Conservation (phyloP, 2,888 invertebrate genomes). For the Linyphia triangularis region DNA sequence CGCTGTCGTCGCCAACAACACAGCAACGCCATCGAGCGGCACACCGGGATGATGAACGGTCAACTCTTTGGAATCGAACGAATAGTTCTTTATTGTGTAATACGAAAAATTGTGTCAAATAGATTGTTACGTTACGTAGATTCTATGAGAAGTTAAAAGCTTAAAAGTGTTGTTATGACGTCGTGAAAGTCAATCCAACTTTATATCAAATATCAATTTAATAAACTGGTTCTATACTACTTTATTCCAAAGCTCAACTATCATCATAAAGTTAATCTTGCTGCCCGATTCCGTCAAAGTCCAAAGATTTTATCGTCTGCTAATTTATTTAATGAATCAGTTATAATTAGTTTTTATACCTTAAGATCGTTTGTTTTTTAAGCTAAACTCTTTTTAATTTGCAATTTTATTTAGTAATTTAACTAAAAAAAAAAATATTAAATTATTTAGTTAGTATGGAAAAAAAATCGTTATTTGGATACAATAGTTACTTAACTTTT, state of each 20-base stretch:
- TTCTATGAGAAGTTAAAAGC: constrained; percentile 61
- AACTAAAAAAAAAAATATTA: too few species aligned
- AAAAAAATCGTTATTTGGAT: too few species aligned
- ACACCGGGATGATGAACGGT: constrained; percentile 70
- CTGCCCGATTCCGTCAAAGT: neutral
- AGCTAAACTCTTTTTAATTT: too few species aligned
- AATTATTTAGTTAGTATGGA: too few species aligned
- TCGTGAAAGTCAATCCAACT: constrained; percentile 56
- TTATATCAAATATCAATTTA: constrained; percentile 69
- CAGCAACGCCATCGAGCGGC: constrained; percentile 63
- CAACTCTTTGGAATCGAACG: constrained; percentile 46
- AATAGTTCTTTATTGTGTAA: constrained; percentile 60
- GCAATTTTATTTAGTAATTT: too few species aligned
- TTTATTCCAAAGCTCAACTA: constrained; percentile 59
- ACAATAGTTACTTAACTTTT: too few species aligned
- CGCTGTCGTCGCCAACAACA: constrained; percentile 66
- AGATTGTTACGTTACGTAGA: constrained; percentile 70
- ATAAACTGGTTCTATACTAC: constrained; percentile 62
- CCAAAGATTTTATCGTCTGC: constrained; percentile 3
- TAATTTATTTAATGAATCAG: too few species aligned
- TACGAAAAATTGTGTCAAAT: constrained; percentile 67
- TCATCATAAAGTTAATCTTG: constrained; percentile 32
- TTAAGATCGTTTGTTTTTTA: too few species aligned
- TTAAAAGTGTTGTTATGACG: constrained; percentile 60
- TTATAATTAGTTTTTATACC: too few species aligned